Evolutionary conservation across 1,140 invertebrate genomes (phyloP), one percentile per base, ranked within the genome.

Genomic region (Pentalonia nigronervosa): DNA sequence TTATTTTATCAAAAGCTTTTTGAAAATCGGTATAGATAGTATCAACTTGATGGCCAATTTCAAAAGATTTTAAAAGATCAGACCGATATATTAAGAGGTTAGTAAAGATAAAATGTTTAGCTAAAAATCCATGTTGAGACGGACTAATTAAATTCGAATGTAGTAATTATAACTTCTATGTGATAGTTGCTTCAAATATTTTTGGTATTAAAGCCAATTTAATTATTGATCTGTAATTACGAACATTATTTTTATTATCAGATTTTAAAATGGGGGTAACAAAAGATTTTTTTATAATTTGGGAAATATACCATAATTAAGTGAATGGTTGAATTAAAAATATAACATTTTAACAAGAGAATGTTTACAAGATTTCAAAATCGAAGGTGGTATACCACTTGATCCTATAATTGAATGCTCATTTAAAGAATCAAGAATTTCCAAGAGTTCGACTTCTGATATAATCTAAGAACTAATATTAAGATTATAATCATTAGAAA

Each of bases 1-100:
- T 23, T 47, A 87, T 23, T 87, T 87, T 87, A 87, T 87, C 86
- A 14, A 87, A 87, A n/a, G n/a, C n/a, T n/a, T n/a, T n/a, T n/a
- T n/a, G n/a, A n/a, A n/a, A n/a, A n/a, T n/a, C n/a, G n/a, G 86
- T 87, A n/a, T 87, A 48, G 14, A 87, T 87, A 14, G 45, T 23
- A 30, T 87, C 86, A 47, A 87, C 45, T 48, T 87, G 86, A 30
- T 87, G 23, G 17, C 86, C 86, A 11, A 30, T 23, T 23, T 87
- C 23, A 23, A 30, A 87, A 3, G 86, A 45, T 45, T 9, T 48
- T 87, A 87, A 48, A 6, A 87, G 23, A 30, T 47, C 17, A 87
- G 17, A 23, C 17, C 48, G 47, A 48, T 87, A 87, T 87, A 25
- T 87, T 87, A 87, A 23, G 30, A 87, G 23, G 9, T 87, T 87